A percentile compares a stretch with the other conserved stretches of the same genome.
Conservation (phyloP, 2,888 invertebrate species). For the Thumatha senex region DNA sequence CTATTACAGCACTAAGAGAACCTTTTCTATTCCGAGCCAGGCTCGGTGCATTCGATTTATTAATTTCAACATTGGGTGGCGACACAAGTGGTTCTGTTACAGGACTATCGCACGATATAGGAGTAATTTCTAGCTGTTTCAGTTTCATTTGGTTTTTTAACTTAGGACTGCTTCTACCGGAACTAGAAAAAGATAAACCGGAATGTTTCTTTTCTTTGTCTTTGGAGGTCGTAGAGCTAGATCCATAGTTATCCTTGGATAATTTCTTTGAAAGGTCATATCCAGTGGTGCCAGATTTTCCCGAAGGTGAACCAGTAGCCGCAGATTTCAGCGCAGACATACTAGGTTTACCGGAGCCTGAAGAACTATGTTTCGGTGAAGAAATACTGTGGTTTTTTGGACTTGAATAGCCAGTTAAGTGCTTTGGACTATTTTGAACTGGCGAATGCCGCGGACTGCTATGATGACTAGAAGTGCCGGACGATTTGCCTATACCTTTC, state of each 20-base stretch:
- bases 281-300: constrained; percentile 81
- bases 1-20: constrained; percentile 92
- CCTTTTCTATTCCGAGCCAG: constrained; percentile 88
- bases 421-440: constrained; percentile 90
- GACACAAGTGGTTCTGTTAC: constrained; percentile 72
- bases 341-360: constrained; percentile 92
- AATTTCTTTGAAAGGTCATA: constrained; percentile 83
- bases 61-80: constrained; percentile 82
- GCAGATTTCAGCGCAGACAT: constrained; percentile 94
- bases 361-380: constrained; percentile 90
- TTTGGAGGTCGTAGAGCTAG: constrained; percentile 67
- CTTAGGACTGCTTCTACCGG: constrained; percentile 86
- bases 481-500: constrained; percentile 71
- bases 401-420: constrained; percentile 87
- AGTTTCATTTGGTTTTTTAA: constrained; percentile 87
- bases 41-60: constrained; percentile 83
- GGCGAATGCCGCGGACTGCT: constrained; percentile 90
- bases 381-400: constrained; percentile 91
- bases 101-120: constrained; percentile 78
- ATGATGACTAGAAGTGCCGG: constrained; percentile 82
- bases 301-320: constrained; percentile 86
- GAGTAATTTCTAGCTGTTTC: constrained; percentile 86
- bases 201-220: constrained; percentile 84
- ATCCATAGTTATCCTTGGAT: constrained; percentile 73
- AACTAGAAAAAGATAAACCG: constrained; percentile 75